Base-by-base conservation (phyloP, 2,113 vertebrate genomes). In the Ia io region DNA sequence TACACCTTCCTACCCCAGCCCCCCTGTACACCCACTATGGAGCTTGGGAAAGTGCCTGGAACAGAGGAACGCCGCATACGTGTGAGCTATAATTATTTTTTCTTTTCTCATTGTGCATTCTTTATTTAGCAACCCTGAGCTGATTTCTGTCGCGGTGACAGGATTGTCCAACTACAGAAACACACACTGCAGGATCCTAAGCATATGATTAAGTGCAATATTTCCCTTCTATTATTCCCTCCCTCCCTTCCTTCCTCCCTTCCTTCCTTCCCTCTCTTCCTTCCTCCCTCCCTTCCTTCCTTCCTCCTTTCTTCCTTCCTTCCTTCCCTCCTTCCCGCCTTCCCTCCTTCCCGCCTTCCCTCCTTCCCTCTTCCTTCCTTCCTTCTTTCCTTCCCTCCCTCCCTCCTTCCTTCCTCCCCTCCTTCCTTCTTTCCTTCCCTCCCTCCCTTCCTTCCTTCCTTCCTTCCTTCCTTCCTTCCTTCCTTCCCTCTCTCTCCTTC, bases 1-100 rank as follows among this genome's bases (percentile, higher is more conserved):
- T 87, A 88, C 59, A 95, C 79, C 88, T 40, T 95, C 80, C 84
- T n/a, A 77, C 84, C 74, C 25, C 28, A 30, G 74, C 44, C 2
- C 47, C 84, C 56, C 56, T 17, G 25, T 5, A 63, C 53, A 63
- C 82, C 69, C 47, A 82, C 83, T 12, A 37, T 14, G 63, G 59
- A 92, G 49, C 44, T 85, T 73, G 69, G 70, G 65, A 85, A 78
- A 91, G n/a, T 5, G 44, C 67, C 59, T 76, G 53, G 79, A 25
- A 84, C 22, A 23, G 51, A 97, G 67, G 67, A 71, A 65, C 2
- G 32, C 51, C n/a, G 67, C 14, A 32, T 22, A 49, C 70, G 30
- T 88, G 84, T 76, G 77, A 80, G 65, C 80, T 90, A 63, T 63
- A 93, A 96, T 95, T 89, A 90, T 59, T 90, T 74, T 40, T 96